A percentile compares a stretch with the other conserved stretches of the same genome.
Evolutionary conservation across 1,140 invertebrate species (phyloP).

Genomic region (Drosophila micromelanica): DNA sequence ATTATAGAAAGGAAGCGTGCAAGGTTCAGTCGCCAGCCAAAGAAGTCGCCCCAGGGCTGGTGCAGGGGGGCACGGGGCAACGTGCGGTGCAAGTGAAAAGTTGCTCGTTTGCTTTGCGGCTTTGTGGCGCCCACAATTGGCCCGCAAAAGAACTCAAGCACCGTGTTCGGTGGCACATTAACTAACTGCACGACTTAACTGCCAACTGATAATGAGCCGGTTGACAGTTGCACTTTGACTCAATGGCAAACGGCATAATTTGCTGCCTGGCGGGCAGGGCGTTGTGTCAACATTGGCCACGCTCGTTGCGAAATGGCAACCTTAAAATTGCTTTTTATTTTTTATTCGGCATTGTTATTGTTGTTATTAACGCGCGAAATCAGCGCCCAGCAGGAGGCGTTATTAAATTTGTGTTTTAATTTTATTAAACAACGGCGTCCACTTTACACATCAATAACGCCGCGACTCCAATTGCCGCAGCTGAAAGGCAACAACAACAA

Average conservation of each 20-base stretch:
- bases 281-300: slow-evolving; percentile 1
- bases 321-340: slow-evolving; percentile 20
- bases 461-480: slow-evolving; percentile 35
- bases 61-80: not conserved
- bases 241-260: slow-evolving; percentile 9
- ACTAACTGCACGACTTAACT: slow-evolving; percentile 34
- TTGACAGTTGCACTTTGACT: slow-evolving; percentile 47
- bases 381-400: slow-evolving; percentile 28
- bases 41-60: not conserved
- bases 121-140: slow-evolving; percentile 6
- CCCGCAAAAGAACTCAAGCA: slow-evolving; percentile 13
- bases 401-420: slow-evolving; percentile 76
- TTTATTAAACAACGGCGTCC: slow-evolving; percentile 72
- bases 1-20: slow-evolving; percentile 60
- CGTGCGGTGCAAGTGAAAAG: slow-evolving; percentile 37
- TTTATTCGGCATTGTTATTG: slow-evolving; percentile 7
- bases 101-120: slow-evolving; percentile 36
- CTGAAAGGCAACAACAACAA: slow-evolving; percentile 16
- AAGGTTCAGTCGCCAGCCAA: slow-evolving; percentile 15
- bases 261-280: not conserved
- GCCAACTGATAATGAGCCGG: slow-evolving; percentile 43
- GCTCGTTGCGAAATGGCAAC: slow-evolving; percentile 18
- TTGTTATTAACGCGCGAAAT: slow-evolving; percentile 36
- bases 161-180: slow-evolving; percentile 7
- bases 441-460: slow-evolving; percentile 77